A percentile compares a stretch with the other conserved stretches of the same genome.
These are phyloP conservation scores for Rhingia rostrata DNA, from an alignment of 2,888 invertebrate species.

Conservation along the genomic window DNA sequence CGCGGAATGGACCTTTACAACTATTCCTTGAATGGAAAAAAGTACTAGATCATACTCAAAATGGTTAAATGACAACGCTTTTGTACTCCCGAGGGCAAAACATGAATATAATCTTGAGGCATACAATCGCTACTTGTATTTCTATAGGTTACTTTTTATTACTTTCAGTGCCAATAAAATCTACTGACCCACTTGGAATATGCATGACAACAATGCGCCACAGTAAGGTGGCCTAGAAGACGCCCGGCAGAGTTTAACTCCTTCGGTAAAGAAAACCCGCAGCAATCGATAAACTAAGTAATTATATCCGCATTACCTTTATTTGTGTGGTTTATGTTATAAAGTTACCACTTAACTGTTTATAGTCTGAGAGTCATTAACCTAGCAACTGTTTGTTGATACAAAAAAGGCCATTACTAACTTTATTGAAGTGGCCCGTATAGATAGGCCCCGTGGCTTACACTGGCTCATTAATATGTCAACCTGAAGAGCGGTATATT, in stretches of 20 bases:
- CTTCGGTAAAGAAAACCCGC: neutral
- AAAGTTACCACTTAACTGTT: conserved; percentile 20
- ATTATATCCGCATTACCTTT: conserved; percentile 21
- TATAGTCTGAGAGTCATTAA: conserved; percentile 19
- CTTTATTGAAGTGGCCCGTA: conserved; percentile 31
- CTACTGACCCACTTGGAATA: conserved; percentile 17
- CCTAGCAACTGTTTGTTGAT: conserved; percentile 43
- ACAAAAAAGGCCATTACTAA: conserved; percentile 4
- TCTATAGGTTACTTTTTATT: neutral
- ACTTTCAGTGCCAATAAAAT: neutral
- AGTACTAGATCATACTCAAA: no score
- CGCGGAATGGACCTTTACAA: no score
- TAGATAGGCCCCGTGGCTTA: neutral
- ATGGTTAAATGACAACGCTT: no score
- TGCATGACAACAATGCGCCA: conserved; percentile 7
- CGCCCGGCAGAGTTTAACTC: neutral
- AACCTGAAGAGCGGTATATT: no score
- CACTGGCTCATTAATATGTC: no score
- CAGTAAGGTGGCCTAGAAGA: no score
- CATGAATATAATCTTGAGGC: no score
- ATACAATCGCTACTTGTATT: no score
- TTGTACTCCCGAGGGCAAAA: no score
- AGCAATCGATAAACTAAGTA: conserved; percentile 10
- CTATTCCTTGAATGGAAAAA: no score
- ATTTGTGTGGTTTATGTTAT: conserved; percentile 3